These are phyloP conservation scores for Drosophila rubida DNA, from an alignment of 2,888 invertebrate species.

Conservation along the genomic window DNA sequence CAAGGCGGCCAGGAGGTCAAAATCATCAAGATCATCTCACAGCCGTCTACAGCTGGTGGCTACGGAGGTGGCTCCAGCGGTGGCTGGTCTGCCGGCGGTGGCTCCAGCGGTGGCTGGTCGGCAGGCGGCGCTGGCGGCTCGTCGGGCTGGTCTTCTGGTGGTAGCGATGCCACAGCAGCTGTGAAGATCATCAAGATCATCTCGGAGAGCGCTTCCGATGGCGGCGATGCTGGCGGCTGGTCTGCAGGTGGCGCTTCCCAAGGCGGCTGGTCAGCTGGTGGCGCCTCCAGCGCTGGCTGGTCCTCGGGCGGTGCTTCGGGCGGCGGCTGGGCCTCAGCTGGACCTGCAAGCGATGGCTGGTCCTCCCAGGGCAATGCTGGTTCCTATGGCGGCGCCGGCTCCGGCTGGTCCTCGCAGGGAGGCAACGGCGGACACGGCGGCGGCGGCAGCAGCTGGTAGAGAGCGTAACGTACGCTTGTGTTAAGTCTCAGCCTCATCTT, in stretches of 20 bases:
- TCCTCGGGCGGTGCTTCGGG: slow-evolving; percentile 35
- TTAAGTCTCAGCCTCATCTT: slow-evolving; percentile 47
- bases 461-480: slow-evolving; percentile 25
- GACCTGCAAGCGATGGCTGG: slow-evolving; percentile 36
- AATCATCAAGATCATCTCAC: slow-evolving; percentile 51
- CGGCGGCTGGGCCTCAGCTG: slow-evolving; percentile 46
- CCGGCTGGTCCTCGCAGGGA: slow-evolving; percentile 43
- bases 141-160: slow-evolving; percentile 62
- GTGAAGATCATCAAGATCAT: slow-evolving; percentile 62
- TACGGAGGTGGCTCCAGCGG: slow-evolving; percentile 52
- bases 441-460: slow-evolving; percentile 65
- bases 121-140: slow-evolving; percentile 36
- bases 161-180: slow-evolving; percentile 44
- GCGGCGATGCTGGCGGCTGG: slow-evolving; percentile 53
- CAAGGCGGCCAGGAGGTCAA: slow-evolving; percentile 23
- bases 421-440: slow-evolving; percentile 39
- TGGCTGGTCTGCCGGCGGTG: slow-evolving; percentile 44
- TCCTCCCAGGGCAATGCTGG: slow-evolving; percentile 38
- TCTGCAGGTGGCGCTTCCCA: slow-evolving; percentile 34
- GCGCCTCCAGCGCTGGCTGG: slow-evolving; percentile 42
- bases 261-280: slow-evolving; percentile 36
- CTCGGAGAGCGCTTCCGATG: slow-evolving; percentile 40
- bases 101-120: slow-evolving; percentile 41
- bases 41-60: background rate
- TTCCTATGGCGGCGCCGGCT: slow-evolving; percentile 37